Base-by-base conservation (phyloP, 2,888 invertebrate species). In the Cryptops parisi region DNA sequence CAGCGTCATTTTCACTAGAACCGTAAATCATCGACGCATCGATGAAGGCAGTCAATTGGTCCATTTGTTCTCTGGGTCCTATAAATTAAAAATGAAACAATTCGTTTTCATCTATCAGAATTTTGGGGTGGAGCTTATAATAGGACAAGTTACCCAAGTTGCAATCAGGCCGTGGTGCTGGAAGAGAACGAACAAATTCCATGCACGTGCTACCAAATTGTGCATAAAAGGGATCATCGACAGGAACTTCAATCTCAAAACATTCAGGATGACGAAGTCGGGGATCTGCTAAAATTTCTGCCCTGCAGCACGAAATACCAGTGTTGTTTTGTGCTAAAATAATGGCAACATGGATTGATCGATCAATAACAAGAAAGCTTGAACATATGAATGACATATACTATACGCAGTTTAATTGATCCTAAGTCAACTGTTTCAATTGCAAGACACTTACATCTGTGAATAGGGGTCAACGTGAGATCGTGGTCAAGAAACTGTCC, bases 201-300 rank as follows among this genome's bases (percentile, higher is more conserved):
- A 70, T 67, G 57, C 70, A 70, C 15, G 59, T 62, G 1, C 75
- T 75, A 21, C 77, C 74, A 41, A 72, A 71, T 5, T 70, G 67
- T 0, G 68, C 63, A 59, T 77, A 79, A 44, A 75, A 74, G 0
- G 70, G 67, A 64, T 85, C 84, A 0, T 75, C 67, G 0, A 70
- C 65, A 0, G 77, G 74, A 9, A 81, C 72, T 0, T 66, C 54
- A 48, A 85, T 81, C 0, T 83, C 79, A 56, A 80, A 74, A 59
- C 84, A 85, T 0, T 80, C 80, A 55, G 76, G 76, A 62, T 79
- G 78, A 58, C 57, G 47, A 5, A 60, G 54, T 17, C 58, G 50
- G 74, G 43, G 57, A 47, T 57, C 47, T 25, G 46, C 52, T 17
- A 46, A 25, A 33, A 57, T 55, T 45, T 53, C 49, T 26, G 49